Conservation (phyloP, 2,888 invertebrate species). For the Drosophila siamana region DNA sequence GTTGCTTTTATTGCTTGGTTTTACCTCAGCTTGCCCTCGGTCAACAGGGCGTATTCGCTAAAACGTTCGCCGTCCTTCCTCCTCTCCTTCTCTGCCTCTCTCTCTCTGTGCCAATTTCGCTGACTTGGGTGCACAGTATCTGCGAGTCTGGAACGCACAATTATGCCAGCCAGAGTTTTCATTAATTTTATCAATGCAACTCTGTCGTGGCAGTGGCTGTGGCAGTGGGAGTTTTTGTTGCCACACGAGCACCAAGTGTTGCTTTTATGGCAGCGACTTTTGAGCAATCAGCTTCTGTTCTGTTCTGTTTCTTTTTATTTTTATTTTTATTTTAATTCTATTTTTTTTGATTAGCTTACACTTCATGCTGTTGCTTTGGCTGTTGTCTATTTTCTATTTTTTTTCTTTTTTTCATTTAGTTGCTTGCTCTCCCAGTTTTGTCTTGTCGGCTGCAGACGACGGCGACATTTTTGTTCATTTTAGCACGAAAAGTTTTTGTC, state of each 20-base stretch:
- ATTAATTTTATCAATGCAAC: constrained; percentile 24
- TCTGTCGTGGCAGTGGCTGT: not conserved
- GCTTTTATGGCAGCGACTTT: constrained; percentile 57
- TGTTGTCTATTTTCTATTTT: constrained; percentile 16
- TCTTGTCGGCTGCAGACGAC: constrained; percentile 40
- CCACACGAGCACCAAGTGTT: constrained; percentile 47
- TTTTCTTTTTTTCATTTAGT: constrained; percentile 28
- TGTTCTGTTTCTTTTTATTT: constrained; percentile 1
- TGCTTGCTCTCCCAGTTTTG: constrained; percentile 42
- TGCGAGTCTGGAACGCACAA: not conserved
- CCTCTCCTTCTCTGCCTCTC: not conserved
- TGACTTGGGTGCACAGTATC: not conserved
- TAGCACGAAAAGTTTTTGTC: constrained; percentile 38
- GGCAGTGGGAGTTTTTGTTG: not conserved
- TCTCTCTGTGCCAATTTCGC: not conserved
- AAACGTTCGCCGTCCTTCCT: no score
- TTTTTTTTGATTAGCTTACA: constrained; percentile 64
- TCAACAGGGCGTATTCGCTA: no score
- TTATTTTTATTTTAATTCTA: constrained; percentile 26
- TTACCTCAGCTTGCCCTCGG: no score
- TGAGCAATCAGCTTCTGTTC: constrained; percentile 30
- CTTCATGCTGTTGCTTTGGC: constrained; percentile 37
- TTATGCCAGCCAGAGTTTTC: not conserved
- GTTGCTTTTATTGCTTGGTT: constrained; percentile 46
- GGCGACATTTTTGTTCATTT: constrained; percentile 44